Evolutionary conservation across 2,888 invertebrate genomes (phyloP).

Genomic region (Monochamus alternatus): DNA sequence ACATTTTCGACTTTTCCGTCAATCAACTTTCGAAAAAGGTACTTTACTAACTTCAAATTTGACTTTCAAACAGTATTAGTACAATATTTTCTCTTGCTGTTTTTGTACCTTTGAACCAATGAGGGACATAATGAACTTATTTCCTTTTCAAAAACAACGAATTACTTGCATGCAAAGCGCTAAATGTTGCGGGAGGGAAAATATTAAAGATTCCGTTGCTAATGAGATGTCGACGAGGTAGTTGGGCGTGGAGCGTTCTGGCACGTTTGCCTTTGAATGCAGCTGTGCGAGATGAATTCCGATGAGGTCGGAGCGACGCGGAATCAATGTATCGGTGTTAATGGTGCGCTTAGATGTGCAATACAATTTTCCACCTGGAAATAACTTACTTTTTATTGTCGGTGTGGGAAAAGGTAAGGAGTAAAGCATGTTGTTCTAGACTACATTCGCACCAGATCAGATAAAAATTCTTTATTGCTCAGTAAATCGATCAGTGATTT

Average conservation of each 20-base stretch:
- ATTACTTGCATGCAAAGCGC: neutral
- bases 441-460: neutral
- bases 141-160: neutral
- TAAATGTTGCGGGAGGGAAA: neutral
- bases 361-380: neutral
- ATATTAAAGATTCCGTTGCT: neutral
- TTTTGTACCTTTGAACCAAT: too few species aligned
- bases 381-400: neutral
- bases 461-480: too few species aligned
- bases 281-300: neutral
- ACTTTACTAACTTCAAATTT: too few species aligned
- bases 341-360: slow-evolving; percentile 1
- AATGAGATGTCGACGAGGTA: neutral
- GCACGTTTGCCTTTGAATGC: slow-evolving; percentile 1
- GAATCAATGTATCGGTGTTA: slow-evolving; percentile 5
- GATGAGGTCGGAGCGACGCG: neutral
- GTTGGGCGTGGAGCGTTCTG: neutral
- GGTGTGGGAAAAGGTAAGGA: neutral
- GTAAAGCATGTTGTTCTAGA: neutral
- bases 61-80: too few species aligned
- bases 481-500: too few species aligned
- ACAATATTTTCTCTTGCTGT: too few species aligned
- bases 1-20: too few species aligned
- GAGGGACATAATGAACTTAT: too few species aligned
- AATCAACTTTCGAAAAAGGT: too few species aligned